Conservation (phyloP, 2,113 vertebrate genomes). For the Salvelinus sp. region DNA sequence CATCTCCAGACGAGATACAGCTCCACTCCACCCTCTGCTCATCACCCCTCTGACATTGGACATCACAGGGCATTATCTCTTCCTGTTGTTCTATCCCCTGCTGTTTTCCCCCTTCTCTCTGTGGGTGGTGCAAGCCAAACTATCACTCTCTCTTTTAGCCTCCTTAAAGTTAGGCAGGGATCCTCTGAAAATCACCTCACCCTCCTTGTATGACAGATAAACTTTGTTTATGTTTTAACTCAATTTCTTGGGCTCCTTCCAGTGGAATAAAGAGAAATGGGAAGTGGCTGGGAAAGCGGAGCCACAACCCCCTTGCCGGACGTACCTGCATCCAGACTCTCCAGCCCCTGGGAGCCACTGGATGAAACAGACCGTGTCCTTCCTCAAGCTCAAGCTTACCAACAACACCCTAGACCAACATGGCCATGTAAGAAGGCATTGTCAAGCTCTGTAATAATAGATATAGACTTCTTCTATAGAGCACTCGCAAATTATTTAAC, state of each 20-base stretch:
- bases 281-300: constrained; percentile 90
- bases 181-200: constrained; percentile 16
- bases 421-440: constrained; percentile 76
- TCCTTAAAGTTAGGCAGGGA: constrained; percentile 14
- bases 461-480: background rate
- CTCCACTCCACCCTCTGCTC: constrained; percentile 40
- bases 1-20: constrained; percentile 33
- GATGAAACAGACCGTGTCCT: constrained; percentile 88
- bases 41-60: constrained; percentile 57
- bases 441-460: background rate
- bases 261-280: constrained; percentile 95
- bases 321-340: constrained; percentile 88
- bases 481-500: background rate
- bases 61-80: constrained; percentile 78
- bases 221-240: constrained; percentile 8
- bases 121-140: constrained; percentile 58
- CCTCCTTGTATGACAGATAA: constrained; percentile 9
- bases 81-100: constrained; percentile 79
- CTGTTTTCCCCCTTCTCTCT: constrained; percentile 63
- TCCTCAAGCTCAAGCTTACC: constrained; percentile 91
- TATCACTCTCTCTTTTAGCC: constrained; percentile 35
- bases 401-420: constrained; percentile 92
- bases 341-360: constrained; percentile 89
- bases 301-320: constrained; percentile 87
- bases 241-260: constrained; percentile 36